These are phyloP conservation scores for Dynastes hyllus DNA, from an alignment of 2,888 invertebrate species.

Conservation along the genomic window DNA sequence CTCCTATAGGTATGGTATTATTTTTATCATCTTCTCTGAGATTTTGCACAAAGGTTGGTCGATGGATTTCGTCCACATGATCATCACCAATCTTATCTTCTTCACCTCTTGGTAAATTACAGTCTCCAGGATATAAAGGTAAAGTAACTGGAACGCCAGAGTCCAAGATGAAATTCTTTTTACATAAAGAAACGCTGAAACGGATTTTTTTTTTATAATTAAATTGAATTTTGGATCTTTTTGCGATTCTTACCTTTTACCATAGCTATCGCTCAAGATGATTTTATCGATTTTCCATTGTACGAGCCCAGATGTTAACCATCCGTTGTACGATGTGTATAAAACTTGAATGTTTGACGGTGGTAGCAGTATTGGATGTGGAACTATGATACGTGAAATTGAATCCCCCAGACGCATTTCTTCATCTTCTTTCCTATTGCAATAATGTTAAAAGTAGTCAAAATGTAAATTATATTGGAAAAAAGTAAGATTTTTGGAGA, in stretches of 20 bases:
- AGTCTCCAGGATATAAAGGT: constrained; percentile 85
- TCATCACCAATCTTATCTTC: constrained; percentile 51
- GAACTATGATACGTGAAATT: constrained; percentile 88
- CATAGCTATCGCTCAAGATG: constrained; percentile 88
- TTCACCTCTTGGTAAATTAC: constrained; percentile 74
- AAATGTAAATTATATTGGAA: not conserved
- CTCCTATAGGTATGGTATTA: constrained; percentile 50
- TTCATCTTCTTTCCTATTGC: constrained; percentile 83
- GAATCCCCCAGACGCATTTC: constrained; percentile 82
- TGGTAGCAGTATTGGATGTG: constrained; percentile 88
- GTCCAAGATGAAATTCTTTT: constrained; percentile 81
- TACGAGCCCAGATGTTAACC: constrained; percentile 89
- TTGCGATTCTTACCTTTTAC: constrained; percentile 77
- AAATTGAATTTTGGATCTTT: no score
- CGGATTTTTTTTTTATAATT: not conserved
- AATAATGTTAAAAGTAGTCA: constrained; percentile 10
- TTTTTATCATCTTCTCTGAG: constrained; percentile 59
- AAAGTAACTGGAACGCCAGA: constrained; percentile 83
- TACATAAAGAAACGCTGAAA: constrained; percentile 85
- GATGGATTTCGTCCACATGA: constrained; percentile 53
- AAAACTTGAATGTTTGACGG: constrained; percentile 83
- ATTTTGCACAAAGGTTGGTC: constrained; percentile 66
- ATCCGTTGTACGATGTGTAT: constrained; percentile 92
- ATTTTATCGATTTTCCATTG: constrained; percentile 89
- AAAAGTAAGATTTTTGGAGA: not conserved